These are phyloP conservation scores for Cantharis nigra DNA, from an alignment of 2,888 invertebrate genomes.

Conservation along the genomic window DNA sequence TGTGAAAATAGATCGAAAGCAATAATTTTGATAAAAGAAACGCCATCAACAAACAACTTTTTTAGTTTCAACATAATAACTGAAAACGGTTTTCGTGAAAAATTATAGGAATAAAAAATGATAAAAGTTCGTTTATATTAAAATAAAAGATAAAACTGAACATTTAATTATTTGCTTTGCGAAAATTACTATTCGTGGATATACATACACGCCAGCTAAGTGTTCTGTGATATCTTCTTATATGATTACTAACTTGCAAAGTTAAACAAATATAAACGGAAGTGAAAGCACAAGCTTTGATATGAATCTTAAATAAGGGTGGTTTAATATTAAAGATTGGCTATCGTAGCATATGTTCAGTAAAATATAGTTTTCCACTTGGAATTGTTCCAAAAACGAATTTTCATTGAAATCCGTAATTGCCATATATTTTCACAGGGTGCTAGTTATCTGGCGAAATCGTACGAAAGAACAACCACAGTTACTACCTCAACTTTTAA, in stretches of 20 bases:
- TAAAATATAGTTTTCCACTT: not conserved
- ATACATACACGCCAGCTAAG: not conserved
- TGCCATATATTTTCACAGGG: not conserved
- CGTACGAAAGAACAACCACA: not conserved
- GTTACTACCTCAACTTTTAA: not conserved
- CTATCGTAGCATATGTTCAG: not conserved
- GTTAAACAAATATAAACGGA: not conserved
- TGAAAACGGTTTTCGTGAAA: slow-evolving; percentile 1
- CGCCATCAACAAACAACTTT: slow-evolving; percentile 15
- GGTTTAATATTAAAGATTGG: slow-evolving; percentile 3
- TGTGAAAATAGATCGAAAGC: slow-evolving; percentile 22
- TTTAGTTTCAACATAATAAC: slow-evolving; percentile 9
- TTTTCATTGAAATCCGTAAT: not conserved
- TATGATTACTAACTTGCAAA: not conserved
- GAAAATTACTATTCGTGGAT: not conserved
- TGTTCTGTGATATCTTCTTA: not conserved
- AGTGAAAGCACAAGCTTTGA: not conserved
- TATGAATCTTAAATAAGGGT: slow-evolving; percentile 1
- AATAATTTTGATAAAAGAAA: slow-evolving; percentile 19
- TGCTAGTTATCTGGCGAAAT: not conserved
- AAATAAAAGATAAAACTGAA: not conserved
- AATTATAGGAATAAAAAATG: not conserved
- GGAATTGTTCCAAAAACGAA: not conserved
- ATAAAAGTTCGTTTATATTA: not conserved
- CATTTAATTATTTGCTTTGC: not conserved